Base-by-base conservation (phyloP, 2,888 invertebrate genomes). In the Rambutsinella grinnellia region DNA sequence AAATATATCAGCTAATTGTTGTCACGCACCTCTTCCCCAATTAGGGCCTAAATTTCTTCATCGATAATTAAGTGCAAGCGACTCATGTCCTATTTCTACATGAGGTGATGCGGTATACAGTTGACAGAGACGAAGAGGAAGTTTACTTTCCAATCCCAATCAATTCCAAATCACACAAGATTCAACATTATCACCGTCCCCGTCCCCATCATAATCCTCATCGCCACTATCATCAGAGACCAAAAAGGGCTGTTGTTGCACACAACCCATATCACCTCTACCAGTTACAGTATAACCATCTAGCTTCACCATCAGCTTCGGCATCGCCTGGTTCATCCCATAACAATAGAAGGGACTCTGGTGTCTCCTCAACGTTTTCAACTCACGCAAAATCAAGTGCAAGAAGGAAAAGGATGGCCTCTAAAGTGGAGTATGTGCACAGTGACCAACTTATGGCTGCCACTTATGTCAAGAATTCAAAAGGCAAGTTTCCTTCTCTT, bases 381-480 rank as follows among this genome's bases (percentile, higher is more conserved):
- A 13, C 13, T 8, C 44, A 13, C 44, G 44, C 8, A n/a, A n/a
- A n/a, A n/a, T n/a, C n/a, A n/a, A n/a, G n/a, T n/a, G n/a, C n/a
- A n/a, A 2, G 53, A 21, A 53, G 54, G 57, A 78, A 75, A 76
- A 78, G 78, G 17, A 78, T 79, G 62, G 71, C 80, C 8, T 94
- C 94, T 79, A 95, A 95, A 90, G 93, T 95, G 86, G 95, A 95
- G 86, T 95, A 95, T 89, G 94, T 95, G 85, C 95, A 95, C 87
- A 93, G 94, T 84, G 92, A 94, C 84, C 95, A 95, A 88, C 91
- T 95, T 87, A 94, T 95, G 88, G 94, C 94, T 81, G 94, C 95
- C 78, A 94, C 94, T 88, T 95, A 95, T 87, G 94, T 94, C 83
- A 91, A 95, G 84, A 95, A 95, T 89, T 94, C 94, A 83, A 95